Evolutionary conservation across 37 sponge, comb jelly and placozoan species (phyloP), one percentile per base, ranked within the genome.

Genomic region (Lycopodina hypogea): DNA sequence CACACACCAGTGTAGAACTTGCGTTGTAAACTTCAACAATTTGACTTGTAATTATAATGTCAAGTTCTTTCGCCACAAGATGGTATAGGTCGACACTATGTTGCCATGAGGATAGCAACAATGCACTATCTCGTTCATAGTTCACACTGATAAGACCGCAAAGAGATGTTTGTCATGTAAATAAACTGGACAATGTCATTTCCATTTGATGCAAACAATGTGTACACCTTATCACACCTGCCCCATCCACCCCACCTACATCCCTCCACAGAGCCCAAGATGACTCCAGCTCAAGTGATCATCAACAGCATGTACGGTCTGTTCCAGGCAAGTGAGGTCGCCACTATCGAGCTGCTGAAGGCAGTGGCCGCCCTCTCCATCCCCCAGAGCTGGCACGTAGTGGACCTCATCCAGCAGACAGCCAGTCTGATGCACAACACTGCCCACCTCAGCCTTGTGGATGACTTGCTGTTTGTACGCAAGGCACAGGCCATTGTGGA

Each of bases 401-500:
- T 87, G 45, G 93, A 92, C 77, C 78, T 92, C 34, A 55, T 92
- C 81, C 84, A 88, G 68, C 84, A 92, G 55, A 82, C 93, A 2
- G 71, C 72, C 57, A 68, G 59, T 24, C 81, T 92, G 23, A 84
- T 88, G 93, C 79, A 81, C 29, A 63, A 72, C 72, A 90, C 87
- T 6, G 74, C 82, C 0, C 74, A 85, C 15, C 40, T 80, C 53
- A 29, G 70, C 17, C 69, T 88, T 62, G 81, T 78, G 0, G 89
- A 87, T n/a, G 93, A 92, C 68, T 80, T 92, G 74, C 85, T 92
- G 59, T 92, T 82, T 79, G 76, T 92, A 0, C 78, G 77, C 55
- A 92, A 84, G 73, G 82, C 75, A 12, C 83, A 76, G 42, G 85
- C 89, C 50, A 72, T 92, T 35, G 78, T 81, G 37, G 93, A 92